Evolutionary conservation across 2,888 invertebrate species (phyloP).

Genomic region (Heliconius erato): DNA sequence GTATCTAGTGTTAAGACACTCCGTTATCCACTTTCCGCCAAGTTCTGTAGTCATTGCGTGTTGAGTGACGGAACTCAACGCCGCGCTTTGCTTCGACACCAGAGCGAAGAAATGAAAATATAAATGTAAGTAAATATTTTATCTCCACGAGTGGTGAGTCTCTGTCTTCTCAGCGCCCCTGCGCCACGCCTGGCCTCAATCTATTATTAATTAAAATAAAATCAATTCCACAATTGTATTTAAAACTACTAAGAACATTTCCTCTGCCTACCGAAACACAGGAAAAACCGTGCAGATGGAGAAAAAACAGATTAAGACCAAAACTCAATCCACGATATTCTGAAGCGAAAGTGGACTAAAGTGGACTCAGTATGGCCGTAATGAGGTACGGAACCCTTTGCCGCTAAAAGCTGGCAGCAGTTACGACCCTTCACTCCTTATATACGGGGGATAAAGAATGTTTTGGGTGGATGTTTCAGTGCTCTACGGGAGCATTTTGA

Average conservation of each 20-base stretch:
- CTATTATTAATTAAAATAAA: too few relatives aligned
- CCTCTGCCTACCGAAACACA: neutral
- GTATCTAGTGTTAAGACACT: too few relatives aligned
- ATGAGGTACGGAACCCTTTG: constrained; percentile 62
- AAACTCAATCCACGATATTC: constrained; percentile 38
- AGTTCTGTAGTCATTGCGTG: too few relatives aligned
- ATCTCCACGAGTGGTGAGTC: too few relatives aligned
- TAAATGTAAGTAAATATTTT: too few relatives aligned
- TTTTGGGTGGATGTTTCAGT: constrained; percentile 53
- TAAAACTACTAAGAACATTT: neutral
- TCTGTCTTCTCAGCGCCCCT: too few relatives aligned
- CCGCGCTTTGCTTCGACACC: too few relatives aligned
- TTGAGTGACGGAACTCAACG: too few relatives aligned
- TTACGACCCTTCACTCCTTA: constrained; percentile 64
- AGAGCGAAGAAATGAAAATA: too few relatives aligned
- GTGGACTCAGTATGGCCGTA: constrained; percentile 60
- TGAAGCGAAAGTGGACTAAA: constrained; percentile 57
- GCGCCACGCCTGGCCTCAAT: too few relatives aligned
- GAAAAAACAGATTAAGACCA: constrained; percentile 18
- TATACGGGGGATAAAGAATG: constrained; percentile 63
- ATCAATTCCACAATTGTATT: neutral
- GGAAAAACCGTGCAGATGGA: neutral
- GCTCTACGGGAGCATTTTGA: neutral
- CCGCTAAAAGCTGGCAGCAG: constrained; percentile 67
- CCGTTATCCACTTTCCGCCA: too few relatives aligned